Evolutionary conservation across 2,113 vertebrate genomes (phyloP).

Genomic region (crab-eating macaque (Macaca fascicularis)): DNA sequence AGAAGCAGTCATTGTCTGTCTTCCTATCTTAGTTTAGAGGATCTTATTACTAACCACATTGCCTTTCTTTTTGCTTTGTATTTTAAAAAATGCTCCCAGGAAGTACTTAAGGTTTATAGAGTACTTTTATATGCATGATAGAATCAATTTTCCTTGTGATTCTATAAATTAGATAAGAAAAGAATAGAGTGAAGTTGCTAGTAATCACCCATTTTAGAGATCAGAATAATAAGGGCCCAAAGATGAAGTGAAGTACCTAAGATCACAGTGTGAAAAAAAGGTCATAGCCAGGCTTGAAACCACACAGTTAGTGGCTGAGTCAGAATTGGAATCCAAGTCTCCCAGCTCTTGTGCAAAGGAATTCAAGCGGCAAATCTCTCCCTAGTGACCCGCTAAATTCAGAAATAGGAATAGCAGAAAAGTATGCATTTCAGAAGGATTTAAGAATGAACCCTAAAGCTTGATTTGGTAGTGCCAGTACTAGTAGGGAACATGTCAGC

Average conservation of each 20-base stretch:
- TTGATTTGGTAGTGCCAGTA: not conserved
- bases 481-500: not conserved
- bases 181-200: not conserved
- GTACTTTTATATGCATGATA: not conserved
- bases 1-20: not conserved
- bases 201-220: not conserved
- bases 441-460: conserved; percentile 43
- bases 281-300: not conserved
- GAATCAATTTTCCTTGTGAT: not conserved
- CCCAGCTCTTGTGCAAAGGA: not conserved
- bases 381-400: conserved; percentile 12
- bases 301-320: not conserved
- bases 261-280: not conserved
- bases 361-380: not conserved
- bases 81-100: not conserved
- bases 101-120: conserved; percentile 20
- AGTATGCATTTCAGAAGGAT: conserved; percentile 18
- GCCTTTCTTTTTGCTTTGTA: not conserved
- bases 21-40: not conserved
- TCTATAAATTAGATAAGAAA: not conserved
- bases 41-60: not conserved
- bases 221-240: not conserved
- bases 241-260: not conserved
- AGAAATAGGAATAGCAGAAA: conserved; percentile 4
- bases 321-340: not conserved